These are phyloP conservation scores for Pitangus sulphuratus DNA, from an alignment of 2,797 vertebrate species.

Conservation along the genomic window DNA sequence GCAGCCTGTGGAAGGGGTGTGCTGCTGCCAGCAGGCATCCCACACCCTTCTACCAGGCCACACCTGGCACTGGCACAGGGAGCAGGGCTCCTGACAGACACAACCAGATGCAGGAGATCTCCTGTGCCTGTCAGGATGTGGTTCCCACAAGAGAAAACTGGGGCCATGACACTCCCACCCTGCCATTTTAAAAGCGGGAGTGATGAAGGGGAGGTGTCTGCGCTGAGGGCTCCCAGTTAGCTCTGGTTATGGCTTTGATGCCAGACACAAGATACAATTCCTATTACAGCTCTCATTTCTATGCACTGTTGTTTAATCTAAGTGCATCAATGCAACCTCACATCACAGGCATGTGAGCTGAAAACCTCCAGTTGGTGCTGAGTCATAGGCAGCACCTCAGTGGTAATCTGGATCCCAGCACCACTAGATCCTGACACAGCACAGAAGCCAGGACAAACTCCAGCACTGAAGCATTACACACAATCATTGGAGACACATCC, in stretches of 20 bases:
- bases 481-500: fast-evolving
- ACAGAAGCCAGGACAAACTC: neutral
- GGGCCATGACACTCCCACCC: neutral
- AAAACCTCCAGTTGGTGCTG: neutral
- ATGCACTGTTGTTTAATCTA: neutral
- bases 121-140: neutral
- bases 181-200: neutral
- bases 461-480: neutral
- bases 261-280: neutral
- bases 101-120: neutral
- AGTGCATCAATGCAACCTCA: neutral
- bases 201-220: neutral
- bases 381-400: neutral
- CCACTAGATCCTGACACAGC: neutral
- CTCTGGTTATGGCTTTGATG: neutral
- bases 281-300: neutral
- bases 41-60: neutral
- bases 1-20: neutral
- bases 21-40: neutral
- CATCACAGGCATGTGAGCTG: neutral
- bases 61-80: neutral
- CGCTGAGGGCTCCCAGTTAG: neutral
- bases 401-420: neutral
- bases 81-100: neutral
- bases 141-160: neutral